Percentiles rank a stretch among this genome's conserved stretches.
Evolutionary conservation across 2,797 vertebrate genomes (phyloP).

Genomic region (Acrossocheilus fasciatus): DNA sequence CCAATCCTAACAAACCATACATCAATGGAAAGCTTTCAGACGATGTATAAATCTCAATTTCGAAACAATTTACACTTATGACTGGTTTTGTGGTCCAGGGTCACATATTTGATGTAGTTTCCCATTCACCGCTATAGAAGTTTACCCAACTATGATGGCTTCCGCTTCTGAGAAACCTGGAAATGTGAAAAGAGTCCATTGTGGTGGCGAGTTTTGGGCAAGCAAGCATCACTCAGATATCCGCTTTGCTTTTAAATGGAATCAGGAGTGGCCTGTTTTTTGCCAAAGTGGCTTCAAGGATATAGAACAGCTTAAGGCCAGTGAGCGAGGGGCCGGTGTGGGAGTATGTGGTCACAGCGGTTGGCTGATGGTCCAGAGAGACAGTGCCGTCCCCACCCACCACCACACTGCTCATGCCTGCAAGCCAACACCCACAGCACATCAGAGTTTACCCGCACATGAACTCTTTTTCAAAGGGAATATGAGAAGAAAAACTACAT

Average conservation of each 20-base stretch:
- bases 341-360: conserved; percentile 15
- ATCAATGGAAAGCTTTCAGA: too few species aligned
- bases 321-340: conserved; percentile 1
- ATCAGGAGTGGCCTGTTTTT: background rate
- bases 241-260: background rate
- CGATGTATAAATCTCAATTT: too few species aligned
- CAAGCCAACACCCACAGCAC: conserved; percentile 59
- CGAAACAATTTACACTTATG: too few species aligned
- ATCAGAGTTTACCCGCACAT: conserved; percentile 38
- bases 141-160: background rate
- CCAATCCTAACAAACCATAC: too few species aligned
- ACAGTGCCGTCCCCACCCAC: conserved; percentile 5
- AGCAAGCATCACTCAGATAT: background rate
- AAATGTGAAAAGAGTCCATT: background rate
- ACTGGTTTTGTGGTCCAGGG: too few species aligned
- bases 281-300: background rate
- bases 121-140: background rate
- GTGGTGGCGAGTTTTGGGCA: background rate
- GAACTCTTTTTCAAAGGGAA: conserved; percentile 25
- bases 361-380: conserved; percentile 37
- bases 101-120: background rate
- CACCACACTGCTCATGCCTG: conserved; percentile 52
- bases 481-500: background rate
- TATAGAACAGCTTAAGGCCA: background rate
- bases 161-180: background rate